These are phyloP conservation scores for Bellardia pandia DNA, from an alignment of 2,888 invertebrate species.

Conservation along the genomic window DNA sequence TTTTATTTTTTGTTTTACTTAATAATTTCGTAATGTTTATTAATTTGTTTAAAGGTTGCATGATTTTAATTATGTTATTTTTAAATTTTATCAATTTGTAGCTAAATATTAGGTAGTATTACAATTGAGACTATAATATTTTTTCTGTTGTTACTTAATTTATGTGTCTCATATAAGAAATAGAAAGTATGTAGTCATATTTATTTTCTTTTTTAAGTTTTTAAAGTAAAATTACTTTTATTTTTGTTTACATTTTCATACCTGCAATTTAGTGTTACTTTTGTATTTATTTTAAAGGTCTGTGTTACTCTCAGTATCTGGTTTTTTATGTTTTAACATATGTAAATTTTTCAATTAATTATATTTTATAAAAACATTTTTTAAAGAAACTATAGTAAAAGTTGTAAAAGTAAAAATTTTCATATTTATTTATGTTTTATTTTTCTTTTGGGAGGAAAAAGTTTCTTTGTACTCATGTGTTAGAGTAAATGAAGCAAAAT, in stretches of 20 bases:
- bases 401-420: background rate
- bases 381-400: background rate
- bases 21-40: background rate
- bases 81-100: background rate
- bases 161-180: background rate
- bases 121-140: background rate
- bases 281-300: background rate
- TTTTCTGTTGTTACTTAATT: slow-evolving; percentile 2
- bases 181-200: background rate
- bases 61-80: background rate
- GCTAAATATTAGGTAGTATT: background rate
- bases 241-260: background rate
- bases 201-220: background rate
- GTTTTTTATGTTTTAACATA: background rate
- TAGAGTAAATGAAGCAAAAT: background rate
- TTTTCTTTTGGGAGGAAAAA: background rate
- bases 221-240: background rate
- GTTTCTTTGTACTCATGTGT: background rate
- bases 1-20: background rate
- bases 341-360: background rate
- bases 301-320: background rate
- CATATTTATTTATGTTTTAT: background rate
- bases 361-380: background rate
- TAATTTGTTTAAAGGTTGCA: background rate
- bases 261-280: background rate